Percentiles rank a stretch among this genome's conserved stretches.
Conservation (phyloP, 2,888 invertebrate species). For the Xylota sylvarum region DNA sequence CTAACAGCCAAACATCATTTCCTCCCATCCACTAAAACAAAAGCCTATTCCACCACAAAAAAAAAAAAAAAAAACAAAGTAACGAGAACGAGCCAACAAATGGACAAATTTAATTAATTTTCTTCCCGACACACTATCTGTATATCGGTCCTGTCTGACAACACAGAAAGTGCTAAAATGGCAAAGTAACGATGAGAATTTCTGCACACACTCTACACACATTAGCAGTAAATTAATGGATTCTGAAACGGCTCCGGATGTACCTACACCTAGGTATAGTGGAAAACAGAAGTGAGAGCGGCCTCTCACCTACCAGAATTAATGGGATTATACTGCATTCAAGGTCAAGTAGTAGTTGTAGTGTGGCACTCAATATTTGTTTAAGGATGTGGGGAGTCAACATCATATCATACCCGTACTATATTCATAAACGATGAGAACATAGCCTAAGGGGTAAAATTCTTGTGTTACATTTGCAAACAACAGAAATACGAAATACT, state of each 20-base stretch:
- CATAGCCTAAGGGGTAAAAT: slow-evolving; percentile 1
- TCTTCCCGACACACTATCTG: slow-evolving; percentile 31
- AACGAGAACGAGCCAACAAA: slow-evolving; percentile 37
- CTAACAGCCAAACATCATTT: too few relatives aligned
- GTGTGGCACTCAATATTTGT: background rate
- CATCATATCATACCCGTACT: background rate
- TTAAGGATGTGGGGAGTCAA: slow-evolving; percentile 4
- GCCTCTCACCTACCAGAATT: slow-evolving; percentile 2
- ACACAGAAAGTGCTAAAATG: slow-evolving; percentile 55
- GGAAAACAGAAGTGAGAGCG: background rate
- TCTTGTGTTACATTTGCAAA: background rate
- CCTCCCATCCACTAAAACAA: background rate
- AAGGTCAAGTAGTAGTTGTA: slow-evolving; percentile 21
- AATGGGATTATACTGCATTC: slow-evolving; percentile 36
- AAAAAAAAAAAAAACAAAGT: background rate
- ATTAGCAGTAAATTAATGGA: slow-evolving; percentile 53
- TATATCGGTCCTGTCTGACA: slow-evolving; percentile 43
- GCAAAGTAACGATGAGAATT: slow-evolving; percentile 58
- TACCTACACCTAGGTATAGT: too few relatives aligned
- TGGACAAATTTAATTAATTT: slow-evolving; percentile 58
- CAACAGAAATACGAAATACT: background rate
- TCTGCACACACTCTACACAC: slow-evolving; percentile 41
- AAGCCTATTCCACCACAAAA: too few relatives aligned
- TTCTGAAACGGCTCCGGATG: slow-evolving; percentile 8
- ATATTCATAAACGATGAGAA: background rate